Conservation (phyloP, 1,140 invertebrate genomes). For the Oncopeltus fasciatus region DNA sequence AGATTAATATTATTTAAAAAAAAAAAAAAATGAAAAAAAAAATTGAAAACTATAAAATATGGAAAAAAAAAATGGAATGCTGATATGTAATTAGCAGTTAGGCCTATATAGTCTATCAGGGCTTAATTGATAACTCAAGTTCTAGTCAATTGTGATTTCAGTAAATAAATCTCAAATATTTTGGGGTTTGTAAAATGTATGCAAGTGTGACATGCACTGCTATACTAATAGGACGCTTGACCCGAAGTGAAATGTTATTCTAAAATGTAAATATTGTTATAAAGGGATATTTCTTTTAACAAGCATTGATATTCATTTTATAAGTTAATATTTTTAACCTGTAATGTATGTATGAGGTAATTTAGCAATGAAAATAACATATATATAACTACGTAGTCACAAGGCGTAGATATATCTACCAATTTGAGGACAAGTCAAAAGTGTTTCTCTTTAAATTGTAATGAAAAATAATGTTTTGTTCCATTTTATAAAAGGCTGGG, state of each 20-base stretch:
- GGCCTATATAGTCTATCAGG: constrained; percentile 17
- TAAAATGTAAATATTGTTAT: constrained; percentile 29
- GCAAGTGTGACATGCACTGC: constrained; percentile 8
- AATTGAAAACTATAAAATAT: neutral
- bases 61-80: constrained; percentile 1
- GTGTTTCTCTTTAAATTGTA: constrained; percentile 7
- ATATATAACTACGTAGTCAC: constrained; percentile 19
- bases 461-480: neutral
- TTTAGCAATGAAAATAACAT: constrained; percentile 9
- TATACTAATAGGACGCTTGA: constrained; percentile 17
- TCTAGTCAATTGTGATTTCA: constrained; percentile 21
- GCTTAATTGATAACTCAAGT: constrained; percentile 19
- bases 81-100: constrained; percentile 19
- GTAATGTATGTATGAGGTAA: constrained; percentile 18
- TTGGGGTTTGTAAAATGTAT: constrained; percentile 3
- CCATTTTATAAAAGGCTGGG: neutral
- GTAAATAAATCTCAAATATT: constrained; percentile 1
- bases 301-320: constrained; percentile 16
- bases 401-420: constrained; percentile 17
- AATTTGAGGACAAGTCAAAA: constrained; percentile 9
- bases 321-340: constrained; percentile 21
- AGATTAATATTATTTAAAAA: neutral
- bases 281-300: constrained; percentile 17
- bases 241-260: constrained; percentile 25
- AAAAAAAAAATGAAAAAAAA: neutral